A percentile compares a stretch with the other conserved stretches of the same genome.
Evolutionary conservation across 92 coral and sea anemone species (phyloP).

Genomic region (Phenganax subtilis): DNA sequence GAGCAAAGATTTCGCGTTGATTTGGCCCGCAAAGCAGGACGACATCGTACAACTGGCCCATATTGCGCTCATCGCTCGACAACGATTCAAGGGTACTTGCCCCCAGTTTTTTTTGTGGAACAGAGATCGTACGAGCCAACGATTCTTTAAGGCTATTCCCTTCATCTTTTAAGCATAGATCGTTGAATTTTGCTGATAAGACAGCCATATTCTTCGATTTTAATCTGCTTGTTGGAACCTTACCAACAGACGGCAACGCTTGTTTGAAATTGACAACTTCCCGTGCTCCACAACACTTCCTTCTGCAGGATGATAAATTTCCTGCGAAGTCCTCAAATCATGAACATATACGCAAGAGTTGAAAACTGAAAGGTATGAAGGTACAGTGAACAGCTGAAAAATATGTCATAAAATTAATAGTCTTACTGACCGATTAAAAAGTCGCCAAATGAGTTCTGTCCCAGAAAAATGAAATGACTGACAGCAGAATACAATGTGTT

Average conservation of each 20-base stretch:
- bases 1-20: constrained; percentile 57
- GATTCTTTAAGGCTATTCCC: constrained; percentile 5
- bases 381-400: too few relatives aligned
- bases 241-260: constrained; percentile 7
- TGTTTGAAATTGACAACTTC: not conserved
- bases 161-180: constrained; percentile 19
- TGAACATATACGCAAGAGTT: not conserved
- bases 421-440: too few relatives aligned
- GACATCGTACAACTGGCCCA: constrained; percentile 64
- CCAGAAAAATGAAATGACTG: too few relatives aligned
- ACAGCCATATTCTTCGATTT: constrained; percentile 10
- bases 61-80: constrained; percentile 62
- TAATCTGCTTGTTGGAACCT: not conserved
- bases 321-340: not conserved
- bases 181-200: constrained; percentile 28
- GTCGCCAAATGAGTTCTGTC: too few relatives aligned
- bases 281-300: constrained; percentile 9
- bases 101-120: not conserved
- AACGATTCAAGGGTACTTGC: constrained; percentile 49
- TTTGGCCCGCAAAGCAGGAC: constrained; percentile 60
- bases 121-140: not conserved
- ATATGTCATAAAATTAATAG: too few relatives aligned
- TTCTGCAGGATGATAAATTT: not conserved
- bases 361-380: too few relatives aligned
- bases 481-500: too few relatives aligned